Evolutionary conservation across 1,140 invertebrate species (phyloP).

Genomic region (Muscidifurax raptorellus): DNA sequence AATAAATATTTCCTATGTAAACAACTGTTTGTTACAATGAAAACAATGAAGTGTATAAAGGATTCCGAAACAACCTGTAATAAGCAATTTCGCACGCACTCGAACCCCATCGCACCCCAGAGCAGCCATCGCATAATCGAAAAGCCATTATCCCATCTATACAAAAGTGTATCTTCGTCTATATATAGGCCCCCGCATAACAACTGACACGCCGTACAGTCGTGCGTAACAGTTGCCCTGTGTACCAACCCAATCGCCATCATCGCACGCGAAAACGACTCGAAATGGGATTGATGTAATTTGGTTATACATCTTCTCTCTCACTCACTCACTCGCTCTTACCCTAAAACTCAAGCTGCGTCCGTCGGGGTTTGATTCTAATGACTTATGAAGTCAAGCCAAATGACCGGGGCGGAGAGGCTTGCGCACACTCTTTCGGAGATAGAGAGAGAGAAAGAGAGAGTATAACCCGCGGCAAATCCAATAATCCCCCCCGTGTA

Average conservation of each 20-base stretch:
- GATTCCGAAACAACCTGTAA: no score
- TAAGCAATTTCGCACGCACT: no score
- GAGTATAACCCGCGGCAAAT: constrained; percentile 63
- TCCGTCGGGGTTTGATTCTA: constrained; percentile 70
- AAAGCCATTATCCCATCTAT: background rate
- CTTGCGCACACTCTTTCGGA: constrained; percentile 53
- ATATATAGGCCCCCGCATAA: background rate
- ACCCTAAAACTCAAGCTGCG: constrained; percentile 55
- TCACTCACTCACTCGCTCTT: constrained; percentile 38
- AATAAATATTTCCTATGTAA: no score
- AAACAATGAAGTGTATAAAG: no score
- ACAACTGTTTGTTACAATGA: no score
- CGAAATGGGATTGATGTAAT: constrained; percentile 77
- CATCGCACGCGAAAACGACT: constrained; percentile 72
- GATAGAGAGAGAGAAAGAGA: background rate
- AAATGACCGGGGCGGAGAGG: constrained; percentile 69
- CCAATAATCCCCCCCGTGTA: constrained; percentile 66
- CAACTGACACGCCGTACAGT: constrained; percentile 60
- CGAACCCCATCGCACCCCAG: no score
- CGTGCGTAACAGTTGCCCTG: constrained; percentile 60
- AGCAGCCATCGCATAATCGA: background rate
- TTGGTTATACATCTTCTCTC: constrained; percentile 66
- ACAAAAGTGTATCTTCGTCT: background rate
- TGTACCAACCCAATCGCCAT: constrained; percentile 51
- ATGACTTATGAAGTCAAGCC: constrained; percentile 76